phyloP scores from a whole-genome alignment of 2,113 vertebrate genomes.

The Raja brachyura region DNA sequence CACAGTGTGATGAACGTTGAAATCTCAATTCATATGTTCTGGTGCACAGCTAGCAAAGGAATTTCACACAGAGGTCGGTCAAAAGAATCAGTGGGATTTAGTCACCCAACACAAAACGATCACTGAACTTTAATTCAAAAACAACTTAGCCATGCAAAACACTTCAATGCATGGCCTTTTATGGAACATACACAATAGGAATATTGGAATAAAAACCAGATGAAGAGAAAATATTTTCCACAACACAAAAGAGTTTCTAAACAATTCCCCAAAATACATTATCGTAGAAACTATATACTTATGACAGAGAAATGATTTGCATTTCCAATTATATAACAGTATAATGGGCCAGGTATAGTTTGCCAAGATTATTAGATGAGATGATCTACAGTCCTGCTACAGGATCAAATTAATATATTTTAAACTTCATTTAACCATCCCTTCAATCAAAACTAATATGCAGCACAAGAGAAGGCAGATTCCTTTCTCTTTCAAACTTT shows the following conservation, averaged over 20 bases:
- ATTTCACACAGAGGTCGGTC: neutral
- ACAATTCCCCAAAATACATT: neutral
- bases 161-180: neutral
- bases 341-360: neutral
- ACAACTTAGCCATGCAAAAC: neutral
- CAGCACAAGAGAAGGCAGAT: neutral
- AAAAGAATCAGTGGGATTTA: neutral
- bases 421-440: neutral
- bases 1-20: neutral
- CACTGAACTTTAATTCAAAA: neutral
- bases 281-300: neutral
- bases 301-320: neutral
- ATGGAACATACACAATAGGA: neutral
- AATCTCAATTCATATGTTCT: neutral
- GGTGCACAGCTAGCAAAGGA: neutral
- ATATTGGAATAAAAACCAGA: neutral
- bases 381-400: neutral
- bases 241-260: neutral
- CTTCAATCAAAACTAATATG: neutral
- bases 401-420: neutral
- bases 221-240: neutral
- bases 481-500: neutral
- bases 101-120: neutral
- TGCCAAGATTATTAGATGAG: neutral
- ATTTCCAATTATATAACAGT: neutral